Base-by-base conservation (phyloP, 2,113 vertebrate species). In the Cyprinodon brontotheroides region DNA sequence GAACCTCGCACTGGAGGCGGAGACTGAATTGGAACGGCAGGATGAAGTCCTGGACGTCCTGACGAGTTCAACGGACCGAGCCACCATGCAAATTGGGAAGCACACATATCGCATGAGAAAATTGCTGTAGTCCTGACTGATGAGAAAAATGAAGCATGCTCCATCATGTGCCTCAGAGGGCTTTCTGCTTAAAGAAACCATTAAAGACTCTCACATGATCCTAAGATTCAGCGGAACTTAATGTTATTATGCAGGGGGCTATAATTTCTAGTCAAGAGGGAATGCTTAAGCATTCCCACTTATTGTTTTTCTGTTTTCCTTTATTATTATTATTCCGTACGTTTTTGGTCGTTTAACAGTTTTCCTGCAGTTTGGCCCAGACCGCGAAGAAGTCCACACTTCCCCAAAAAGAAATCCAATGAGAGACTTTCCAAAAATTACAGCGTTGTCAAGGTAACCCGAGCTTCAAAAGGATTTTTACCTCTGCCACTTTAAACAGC, bases 1-100 rank as follows among this genome's bases (percentile, higher is more conserved):
- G 90, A 93, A 89, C 61, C 94, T 99, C 0, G 97, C 96, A 14
- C 84, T 99, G 91, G 97, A 98, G 72, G 91, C 96, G 0, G 96
- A 98, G 64, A 91, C 92, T 0, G 97, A 99, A 89, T 93, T 99
- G 85, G 96, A 98, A 57, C 86, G 96, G 0, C 98, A 99, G 88
- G 97, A 98, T 0, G 96, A 97, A 45, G 93, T 91, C 6, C 92
- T 99, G 48, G 96, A 97, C 0, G 92, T 85, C 78, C 90, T 99
- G 77, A 77, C 93, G 0, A 87, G 84, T n/a, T 95, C 96, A 0
- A 94, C 95, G 0, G 96, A 99, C 48, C 94, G 87, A 0, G 77
- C 94, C 1, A 94, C 95, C 8, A 85, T 96, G 62, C 92, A 79
- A 65, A 91, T 98, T 0, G 93, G 96, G 81, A 96, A 95, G 85